These are phyloP conservation scores for Apodemia mormo DNA, from an alignment of 2,888 invertebrate species.

Conservation along the genomic window DNA sequence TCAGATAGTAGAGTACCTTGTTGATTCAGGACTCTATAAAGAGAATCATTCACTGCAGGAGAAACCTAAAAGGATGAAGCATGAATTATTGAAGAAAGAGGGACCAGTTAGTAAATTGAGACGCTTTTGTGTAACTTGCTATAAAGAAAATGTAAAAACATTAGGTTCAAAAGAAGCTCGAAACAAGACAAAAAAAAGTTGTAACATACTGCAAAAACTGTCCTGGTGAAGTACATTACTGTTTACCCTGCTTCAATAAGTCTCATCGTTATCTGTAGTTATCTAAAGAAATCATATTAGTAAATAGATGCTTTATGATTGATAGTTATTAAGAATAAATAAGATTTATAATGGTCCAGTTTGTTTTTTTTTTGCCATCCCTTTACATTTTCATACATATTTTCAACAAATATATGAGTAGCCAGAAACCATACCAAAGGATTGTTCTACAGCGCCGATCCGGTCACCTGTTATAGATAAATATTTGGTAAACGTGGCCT, in stretches of 20 bases:
- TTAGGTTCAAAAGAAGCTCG: constrained; percentile 42
- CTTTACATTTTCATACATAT: background rate
- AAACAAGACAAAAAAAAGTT: constrained; percentile 43
- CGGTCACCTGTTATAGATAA: constrained; percentile 3
- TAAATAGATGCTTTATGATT: too few relatives aligned
- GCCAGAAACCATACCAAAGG: background rate
- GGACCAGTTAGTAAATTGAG: constrained; percentile 42
- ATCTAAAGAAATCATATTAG: too few relatives aligned
- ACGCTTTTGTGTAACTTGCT: constrained; percentile 42
- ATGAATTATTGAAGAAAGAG: constrained; percentile 38
- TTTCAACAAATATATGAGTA: background rate
- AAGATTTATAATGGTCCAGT: too few relatives aligned
- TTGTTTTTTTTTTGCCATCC: too few relatives aligned
- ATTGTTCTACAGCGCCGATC: background rate
- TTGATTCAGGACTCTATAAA: constrained; percentile 29
- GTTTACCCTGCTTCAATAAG: too few relatives aligned
- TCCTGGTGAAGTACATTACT: too few relatives aligned
- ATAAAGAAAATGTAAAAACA: constrained; percentile 39
- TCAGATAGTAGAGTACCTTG: constrained; percentile 33
- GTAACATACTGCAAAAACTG: background rate
- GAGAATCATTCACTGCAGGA: constrained; percentile 32
- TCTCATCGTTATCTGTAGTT: too few relatives aligned
- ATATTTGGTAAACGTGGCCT: background rate
- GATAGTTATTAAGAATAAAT: too few relatives aligned
- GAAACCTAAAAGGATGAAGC: constrained; percentile 41